Conservation (phyloP, 2,888 invertebrate species). For the Andrena bucephala region DNA sequence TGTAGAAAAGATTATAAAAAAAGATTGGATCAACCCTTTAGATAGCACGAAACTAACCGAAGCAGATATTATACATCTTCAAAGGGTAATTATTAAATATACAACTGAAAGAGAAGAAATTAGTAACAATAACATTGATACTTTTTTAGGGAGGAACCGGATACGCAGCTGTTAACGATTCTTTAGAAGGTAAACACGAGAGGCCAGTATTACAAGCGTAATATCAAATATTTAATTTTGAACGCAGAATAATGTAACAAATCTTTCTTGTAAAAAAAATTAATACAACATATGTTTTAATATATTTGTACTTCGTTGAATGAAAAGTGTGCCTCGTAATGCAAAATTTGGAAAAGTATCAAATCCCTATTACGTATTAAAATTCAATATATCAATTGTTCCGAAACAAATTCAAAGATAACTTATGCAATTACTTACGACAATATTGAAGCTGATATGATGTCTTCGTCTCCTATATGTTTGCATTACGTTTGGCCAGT, state of each 20-base stretch:
- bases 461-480: not conserved
- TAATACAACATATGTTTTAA: not conserved
- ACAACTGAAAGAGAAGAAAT: not conserved
- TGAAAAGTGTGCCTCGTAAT: not conserved
- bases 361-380: not conserved
- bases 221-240: conserved; percentile 56
- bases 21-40: conserved; percentile 98
- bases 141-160: conserved; percentile 95
- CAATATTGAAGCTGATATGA: not conserved
- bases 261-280: not conserved
- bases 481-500: not conserved
- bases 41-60: conserved; percentile 94
- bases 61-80: conserved; percentile 96
- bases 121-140: conserved; percentile 14
- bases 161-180: conserved; percentile 94
- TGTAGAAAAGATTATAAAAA: conserved; percentile 97
- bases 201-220: conserved; percentile 94
- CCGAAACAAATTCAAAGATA: not conserved
- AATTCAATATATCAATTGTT: not conserved
- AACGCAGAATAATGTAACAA: conserved; percentile 6
- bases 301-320: not conserved
- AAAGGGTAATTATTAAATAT: conserved; percentile 89
- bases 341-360: not conserved
- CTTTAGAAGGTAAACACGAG: conserved; percentile 93
- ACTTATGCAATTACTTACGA: not conserved